phyloP scores from a whole-genome alignment of 2,113 vertebrate genomes.

The Pogona vitticeps region DNA sequence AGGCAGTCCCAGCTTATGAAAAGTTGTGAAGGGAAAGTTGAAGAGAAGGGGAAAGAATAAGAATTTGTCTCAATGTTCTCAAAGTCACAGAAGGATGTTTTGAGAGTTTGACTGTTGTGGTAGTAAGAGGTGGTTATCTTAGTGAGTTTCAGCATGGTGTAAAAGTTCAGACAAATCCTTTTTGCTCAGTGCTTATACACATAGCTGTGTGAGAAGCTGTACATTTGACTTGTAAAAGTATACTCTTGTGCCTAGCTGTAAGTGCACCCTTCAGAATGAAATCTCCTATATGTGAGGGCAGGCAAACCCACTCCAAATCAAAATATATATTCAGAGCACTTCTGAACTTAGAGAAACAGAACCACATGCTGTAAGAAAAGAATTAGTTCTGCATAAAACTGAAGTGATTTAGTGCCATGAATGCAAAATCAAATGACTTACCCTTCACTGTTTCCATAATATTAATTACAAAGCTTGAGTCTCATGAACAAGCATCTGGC shows the following conservation, averaged over 20 bases:
- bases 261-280: neutral
- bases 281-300: neutral
- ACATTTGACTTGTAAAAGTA: too few relatives aligned
- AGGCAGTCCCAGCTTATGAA: too few relatives aligned
- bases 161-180: neutral
- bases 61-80: too few relatives aligned
- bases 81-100: too few relatives aligned
- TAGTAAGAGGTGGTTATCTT: neutral
- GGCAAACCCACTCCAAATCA: neutral
- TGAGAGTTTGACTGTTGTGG: too few relatives aligned
- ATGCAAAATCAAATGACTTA: conserved; percentile 11
- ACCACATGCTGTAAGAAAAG: neutral
- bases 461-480: neutral
- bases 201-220: too few relatives aligned
- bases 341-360: neutral
- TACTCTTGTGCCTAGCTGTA: neutral
- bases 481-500: conserved; percentile 14
- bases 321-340: neutral
- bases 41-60: too few relatives aligned
- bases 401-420: neutral
- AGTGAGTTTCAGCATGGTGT: neutral
- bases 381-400: neutral
- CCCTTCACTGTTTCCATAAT: neutral
- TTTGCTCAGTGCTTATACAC: too few relatives aligned
- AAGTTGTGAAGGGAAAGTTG: too few relatives aligned